Conservation (phyloP, 2,888 invertebrate genomes). For the Drosophila atroscutellata region DNA sequence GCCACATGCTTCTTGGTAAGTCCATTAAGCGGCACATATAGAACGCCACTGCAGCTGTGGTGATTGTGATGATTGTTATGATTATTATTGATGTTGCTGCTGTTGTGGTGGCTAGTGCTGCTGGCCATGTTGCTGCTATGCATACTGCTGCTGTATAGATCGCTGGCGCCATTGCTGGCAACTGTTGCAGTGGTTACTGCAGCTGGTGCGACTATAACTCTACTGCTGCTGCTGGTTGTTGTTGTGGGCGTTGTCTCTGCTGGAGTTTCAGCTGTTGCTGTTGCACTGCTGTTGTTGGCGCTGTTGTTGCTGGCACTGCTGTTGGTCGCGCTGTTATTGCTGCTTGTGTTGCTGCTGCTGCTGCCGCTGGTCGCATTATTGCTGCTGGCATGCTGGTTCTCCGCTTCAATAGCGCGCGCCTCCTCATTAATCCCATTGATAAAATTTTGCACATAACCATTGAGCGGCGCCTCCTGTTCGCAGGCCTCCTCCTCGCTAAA, state of each 20-base stretch:
- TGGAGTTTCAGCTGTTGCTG: constrained; percentile 13
- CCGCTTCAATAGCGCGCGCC: constrained; percentile 61
- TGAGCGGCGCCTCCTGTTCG: constrained; percentile 82
- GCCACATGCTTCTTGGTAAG: constrained; percentile 58
- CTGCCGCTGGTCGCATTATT: background rate
- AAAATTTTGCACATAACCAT: constrained; percentile 84
- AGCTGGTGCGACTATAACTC: constrained; percentile 3
- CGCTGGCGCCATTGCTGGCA: constrained; percentile 21
- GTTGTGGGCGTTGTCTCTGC: constrained; percentile 16
- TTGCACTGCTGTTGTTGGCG: constrained; percentile 14
- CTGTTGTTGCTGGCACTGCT: constrained; percentile 33
- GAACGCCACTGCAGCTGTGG: constrained; percentile 51
- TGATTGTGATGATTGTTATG: constrained; percentile 26
- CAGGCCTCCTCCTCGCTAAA: constrained; percentile 82
- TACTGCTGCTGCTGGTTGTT: constrained; percentile 6
- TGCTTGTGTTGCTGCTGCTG: background rate
- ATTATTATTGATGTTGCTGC: constrained; percentile 6
- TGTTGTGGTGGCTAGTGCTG: constrained; percentile 6
- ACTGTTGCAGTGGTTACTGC: constrained; percentile 6
- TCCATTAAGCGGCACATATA: constrained; percentile 66
- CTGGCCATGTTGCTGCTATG: constrained; percentile 4
- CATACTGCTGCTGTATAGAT: constrained; percentile 11
- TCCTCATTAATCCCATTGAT: constrained; percentile 84
- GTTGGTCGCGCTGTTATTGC: constrained; percentile 29
- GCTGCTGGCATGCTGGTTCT: constrained; percentile 19